phyloP scores from a whole-genome alignment of 2,113 vertebrate genomes.

The Podilymbus podiceps region DNA sequence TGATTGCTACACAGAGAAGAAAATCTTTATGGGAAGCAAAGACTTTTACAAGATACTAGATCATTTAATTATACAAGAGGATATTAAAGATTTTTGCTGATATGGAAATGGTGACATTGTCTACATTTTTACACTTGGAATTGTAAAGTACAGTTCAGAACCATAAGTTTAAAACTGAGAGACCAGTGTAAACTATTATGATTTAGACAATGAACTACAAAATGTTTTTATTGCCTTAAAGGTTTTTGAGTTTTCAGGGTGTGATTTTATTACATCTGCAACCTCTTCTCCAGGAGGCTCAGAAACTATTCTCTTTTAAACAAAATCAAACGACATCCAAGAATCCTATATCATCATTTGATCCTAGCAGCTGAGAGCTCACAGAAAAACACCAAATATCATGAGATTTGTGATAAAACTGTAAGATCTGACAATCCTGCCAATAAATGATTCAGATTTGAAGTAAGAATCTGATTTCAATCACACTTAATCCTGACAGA shows the following conservation, averaged over 20 bases:
- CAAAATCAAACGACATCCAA: background rate
- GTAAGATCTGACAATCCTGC: background rate
- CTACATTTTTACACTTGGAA: background rate
- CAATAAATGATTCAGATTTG: background rate
- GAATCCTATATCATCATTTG: background rate
- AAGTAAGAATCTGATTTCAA: constrained; percentile 1
- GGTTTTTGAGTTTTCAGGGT: background rate
- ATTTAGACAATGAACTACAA: background rate
- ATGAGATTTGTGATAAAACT: background rate
- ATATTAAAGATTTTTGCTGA: background rate
- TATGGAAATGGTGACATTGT: background rate
- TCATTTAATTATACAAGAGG: background rate
- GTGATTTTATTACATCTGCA: background rate
- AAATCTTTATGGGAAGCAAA: background rate
- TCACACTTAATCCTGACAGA: background rate
- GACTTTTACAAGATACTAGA: background rate
- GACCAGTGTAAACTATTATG: background rate
- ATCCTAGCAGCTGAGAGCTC: background rate
- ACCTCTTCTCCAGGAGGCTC: background rate
- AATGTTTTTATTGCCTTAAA: background rate
- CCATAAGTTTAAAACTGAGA: background rate
- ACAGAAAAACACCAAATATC: background rate
- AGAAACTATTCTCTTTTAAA: background rate
- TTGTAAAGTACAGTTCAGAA: background rate
- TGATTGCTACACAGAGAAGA: background rate